phyloP scores from a whole-genome alignment of 2,797 vertebrate species.

The Columba guinea region DNA sequence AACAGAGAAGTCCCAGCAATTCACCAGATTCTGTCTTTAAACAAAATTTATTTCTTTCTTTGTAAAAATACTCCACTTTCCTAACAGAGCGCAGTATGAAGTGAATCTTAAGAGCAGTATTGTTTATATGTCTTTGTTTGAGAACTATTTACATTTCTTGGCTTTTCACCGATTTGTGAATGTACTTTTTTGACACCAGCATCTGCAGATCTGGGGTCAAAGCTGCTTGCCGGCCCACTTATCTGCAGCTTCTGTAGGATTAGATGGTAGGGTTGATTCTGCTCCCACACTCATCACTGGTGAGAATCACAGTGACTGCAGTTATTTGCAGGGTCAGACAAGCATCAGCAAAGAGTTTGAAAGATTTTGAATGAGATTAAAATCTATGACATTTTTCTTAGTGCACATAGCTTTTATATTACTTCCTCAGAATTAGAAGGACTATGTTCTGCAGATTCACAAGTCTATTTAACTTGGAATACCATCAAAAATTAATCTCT shows the following conservation, averaged over 20 bases:
- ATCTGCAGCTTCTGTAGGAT: background rate
- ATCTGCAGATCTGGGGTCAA: background rate
- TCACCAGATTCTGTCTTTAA: background rate
- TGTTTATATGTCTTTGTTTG: background rate
- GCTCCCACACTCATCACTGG: fast-evolving
- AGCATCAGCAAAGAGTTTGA: background rate
- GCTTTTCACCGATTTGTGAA: background rate
- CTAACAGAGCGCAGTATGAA: background rate
- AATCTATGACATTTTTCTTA: background rate
- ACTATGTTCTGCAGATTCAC: background rate
- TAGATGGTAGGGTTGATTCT: background rate
- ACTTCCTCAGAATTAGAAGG: background rate
- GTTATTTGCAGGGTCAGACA: background rate
- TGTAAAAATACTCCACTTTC: background rate
- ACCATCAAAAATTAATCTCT: constrained; percentile 57
- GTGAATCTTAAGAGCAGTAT: background rate
- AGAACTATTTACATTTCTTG: background rate
- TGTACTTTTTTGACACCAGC: background rate
- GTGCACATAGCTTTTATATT: background rate
- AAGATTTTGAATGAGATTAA: background rate
- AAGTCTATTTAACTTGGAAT: constrained; percentile 37
- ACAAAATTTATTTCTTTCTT: background rate
- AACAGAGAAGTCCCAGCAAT: background rate
- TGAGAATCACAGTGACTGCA: background rate
- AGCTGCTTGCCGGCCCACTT: background rate